Percentiles rank a stretch among this genome's conserved stretches.
These are phyloP conservation scores for Melinaea menophilus DNA, from an alignment of 2,888 invertebrate genomes.

Conservation along the genomic window DNA sequence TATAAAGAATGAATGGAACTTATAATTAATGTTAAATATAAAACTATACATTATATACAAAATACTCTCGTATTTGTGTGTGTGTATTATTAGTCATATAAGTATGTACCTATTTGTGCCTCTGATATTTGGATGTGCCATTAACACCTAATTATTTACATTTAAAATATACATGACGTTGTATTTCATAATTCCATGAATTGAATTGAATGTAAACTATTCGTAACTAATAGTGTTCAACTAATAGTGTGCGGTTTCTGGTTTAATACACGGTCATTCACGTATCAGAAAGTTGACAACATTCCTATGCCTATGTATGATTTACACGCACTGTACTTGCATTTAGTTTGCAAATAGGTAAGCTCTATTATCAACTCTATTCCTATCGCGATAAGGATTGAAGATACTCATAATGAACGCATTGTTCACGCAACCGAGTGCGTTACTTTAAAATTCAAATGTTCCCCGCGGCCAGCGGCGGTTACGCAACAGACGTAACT, in stretches of 20 bases:
- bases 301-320: conserved; percentile 24
- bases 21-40: no score
- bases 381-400: conserved; percentile 7
- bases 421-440: conserved; percentile 33
- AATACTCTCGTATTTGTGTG: no score
- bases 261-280: conserved; percentile 10
- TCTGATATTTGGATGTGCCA: no score
- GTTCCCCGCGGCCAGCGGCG: conserved; percentile 30
- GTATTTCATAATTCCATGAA: not conserved
- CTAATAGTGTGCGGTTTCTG: conserved; percentile 4
- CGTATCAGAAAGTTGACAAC: conserved; percentile 30
- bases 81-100: no score
- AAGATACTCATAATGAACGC: conserved; percentile 18
- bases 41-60: no score
- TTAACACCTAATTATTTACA: no score
- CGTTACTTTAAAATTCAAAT: conserved; percentile 39
- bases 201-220: not conserved
- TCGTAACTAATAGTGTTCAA: conserved; percentile 1
- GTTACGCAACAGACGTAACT: conserved; percentile 34
- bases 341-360: not conserved
- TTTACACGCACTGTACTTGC: conserved; percentile 16
- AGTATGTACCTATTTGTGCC: no score
- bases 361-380: not conserved
- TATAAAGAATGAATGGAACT: no score
- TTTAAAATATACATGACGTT: no score